Conservation (phyloP, 1,140 invertebrate genomes). For the Dendrolimus kikuchii region DNA sequence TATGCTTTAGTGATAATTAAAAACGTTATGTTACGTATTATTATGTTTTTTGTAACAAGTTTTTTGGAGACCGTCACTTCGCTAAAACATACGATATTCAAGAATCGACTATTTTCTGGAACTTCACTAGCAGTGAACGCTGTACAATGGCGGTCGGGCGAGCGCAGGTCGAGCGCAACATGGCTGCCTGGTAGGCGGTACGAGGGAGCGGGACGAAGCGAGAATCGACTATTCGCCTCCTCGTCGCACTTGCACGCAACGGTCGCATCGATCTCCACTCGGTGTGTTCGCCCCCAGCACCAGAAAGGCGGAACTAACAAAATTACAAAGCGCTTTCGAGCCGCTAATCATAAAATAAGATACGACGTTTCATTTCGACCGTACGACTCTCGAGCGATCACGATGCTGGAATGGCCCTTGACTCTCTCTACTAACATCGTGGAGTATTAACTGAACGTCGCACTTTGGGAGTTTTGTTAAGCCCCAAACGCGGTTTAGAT, state of each 20-base stretch:
- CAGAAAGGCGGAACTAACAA: slow-evolving; percentile 72
- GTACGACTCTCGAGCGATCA: slow-evolving; percentile 67
- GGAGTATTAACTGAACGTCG: slow-evolving; percentile 56
- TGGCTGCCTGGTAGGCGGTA: slow-evolving; percentile 70
- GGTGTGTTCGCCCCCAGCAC: slow-evolving; percentile 65
- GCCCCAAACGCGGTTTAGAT: slow-evolving; percentile 36
- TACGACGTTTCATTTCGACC: slow-evolving; percentile 72
- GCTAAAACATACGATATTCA: no score
- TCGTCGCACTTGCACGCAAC: slow-evolving; percentile 57
- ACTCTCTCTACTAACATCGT: slow-evolving; percentile 64
- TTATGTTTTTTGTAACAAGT: no score
- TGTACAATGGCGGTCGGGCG: slow-evolving; percentile 70
- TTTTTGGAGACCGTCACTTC: no score
- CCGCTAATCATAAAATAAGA: slow-evolving; percentile 73
- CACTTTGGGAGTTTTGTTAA: slow-evolving; percentile 34
- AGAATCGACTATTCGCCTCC: slow-evolving; percentile 32
- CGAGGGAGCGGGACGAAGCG: slow-evolving; percentile 52
- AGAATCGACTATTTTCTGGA: slow-evolving; percentile 18
- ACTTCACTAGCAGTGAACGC: slow-evolving; percentile 64
- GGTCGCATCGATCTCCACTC: slow-evolving; percentile 69
- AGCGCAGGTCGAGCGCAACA: slow-evolving; percentile 70
- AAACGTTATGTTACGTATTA: no score
- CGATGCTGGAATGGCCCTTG: slow-evolving; percentile 67
- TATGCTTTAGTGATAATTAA: no score
- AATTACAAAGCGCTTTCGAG: slow-evolving; percentile 71